Percentiles rank a stretch among this genome's conserved stretches.
These are phyloP conservation scores for Neodontobutis hainanensis DNA, from an alignment of 2,113 vertebrate species.

Conservation along the genomic window DNA sequence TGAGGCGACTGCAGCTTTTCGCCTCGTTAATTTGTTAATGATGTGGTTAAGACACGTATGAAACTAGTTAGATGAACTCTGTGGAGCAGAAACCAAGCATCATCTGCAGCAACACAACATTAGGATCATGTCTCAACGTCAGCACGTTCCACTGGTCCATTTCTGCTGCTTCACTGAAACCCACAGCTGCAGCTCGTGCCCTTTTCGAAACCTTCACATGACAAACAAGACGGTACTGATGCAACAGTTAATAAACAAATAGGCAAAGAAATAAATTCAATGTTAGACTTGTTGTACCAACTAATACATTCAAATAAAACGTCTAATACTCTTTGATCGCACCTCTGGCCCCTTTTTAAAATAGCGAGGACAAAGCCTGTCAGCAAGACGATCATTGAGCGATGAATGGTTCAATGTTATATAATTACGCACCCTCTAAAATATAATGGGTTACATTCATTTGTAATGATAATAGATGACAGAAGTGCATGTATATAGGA, in stretches of 20 bases:
- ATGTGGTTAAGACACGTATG: slow-evolving; percentile 64
- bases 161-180: slow-evolving; percentile 46
- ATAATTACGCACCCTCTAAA: slow-evolving; percentile 1
- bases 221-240: not conserved
- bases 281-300: not conserved
- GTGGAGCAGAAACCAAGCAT: slow-evolving; percentile 52
- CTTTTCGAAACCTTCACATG: not conserved
- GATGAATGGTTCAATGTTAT: not conserved
- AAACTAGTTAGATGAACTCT: slow-evolving; percentile 54
- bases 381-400: not conserved
- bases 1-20: slow-evolving; percentile 48
- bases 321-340: not conserved
- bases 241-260: too few species aligned
- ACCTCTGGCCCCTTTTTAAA: not conserved
- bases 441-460: not conserved
- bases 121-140: slow-evolving; percentile 40
- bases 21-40: slow-evolving; percentile 68
- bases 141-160: slow-evolving; percentile 23
- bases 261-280: not conserved
- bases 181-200: slow-evolving; percentile 27
- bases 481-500: not conserved
- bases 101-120: slow-evolving; percentile 35
- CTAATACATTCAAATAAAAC: not conserved
- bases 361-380: not conserved
- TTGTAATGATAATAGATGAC: not conserved